These are phyloP conservation scores for Stylophora pistillata DNA, from an alignment of 64 coral and sea anemone genomes.

Conservation along the genomic window DNA sequence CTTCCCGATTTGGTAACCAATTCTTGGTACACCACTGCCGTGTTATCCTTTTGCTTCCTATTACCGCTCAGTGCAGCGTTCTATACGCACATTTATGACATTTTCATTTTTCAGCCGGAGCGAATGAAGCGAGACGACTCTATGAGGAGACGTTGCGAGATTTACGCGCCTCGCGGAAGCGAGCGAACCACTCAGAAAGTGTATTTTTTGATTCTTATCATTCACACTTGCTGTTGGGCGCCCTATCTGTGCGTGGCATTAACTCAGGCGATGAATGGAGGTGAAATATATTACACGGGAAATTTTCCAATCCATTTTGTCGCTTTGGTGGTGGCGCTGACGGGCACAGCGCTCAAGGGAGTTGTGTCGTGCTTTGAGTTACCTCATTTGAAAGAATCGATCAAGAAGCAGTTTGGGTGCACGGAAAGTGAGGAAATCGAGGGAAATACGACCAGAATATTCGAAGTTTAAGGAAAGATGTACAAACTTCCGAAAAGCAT, in stretches of 20 bases:
- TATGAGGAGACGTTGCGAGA: slow-evolving; percentile 58
- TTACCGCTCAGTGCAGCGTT: slow-evolving; percentile 50
- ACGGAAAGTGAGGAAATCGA: slow-evolving; percentile 14
- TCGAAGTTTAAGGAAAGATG: slow-evolving; percentile 27
- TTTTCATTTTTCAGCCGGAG: slow-evolving; percentile 70
- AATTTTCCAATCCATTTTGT: slow-evolving; percentile 72
- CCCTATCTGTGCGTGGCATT: slow-evolving; percentile 63
- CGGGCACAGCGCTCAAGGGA: slow-evolving; percentile 65
- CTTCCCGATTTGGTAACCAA: slow-evolving; percentile 78
- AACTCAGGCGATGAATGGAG: slow-evolving; percentile 16
- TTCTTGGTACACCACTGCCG: slow-evolving; percentile 65
- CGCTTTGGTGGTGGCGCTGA: slow-evolving; percentile 42
- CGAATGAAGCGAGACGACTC: slow-evolving; percentile 14
- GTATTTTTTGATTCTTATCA: slow-evolving; percentile 61
- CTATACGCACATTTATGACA: slow-evolving; percentile 67
- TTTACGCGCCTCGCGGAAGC: slow-evolving; percentile 14
- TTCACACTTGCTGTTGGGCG: slow-evolving; percentile 75
- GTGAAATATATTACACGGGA: not conserved
- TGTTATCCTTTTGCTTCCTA: slow-evolving; percentile 52
- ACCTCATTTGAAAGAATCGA: slow-evolving; percentile 45
- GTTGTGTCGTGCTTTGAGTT: slow-evolving; percentile 71
- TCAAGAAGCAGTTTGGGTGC: slow-evolving; percentile 56
- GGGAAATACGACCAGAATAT: not conserved
- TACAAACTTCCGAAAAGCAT: not conserved
- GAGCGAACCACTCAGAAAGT: slow-evolving; percentile 84